Evolutionary conservation across 2,888 invertebrate genomes (phyloP).

Genomic region (Conops quadrifasciatus): DNA sequence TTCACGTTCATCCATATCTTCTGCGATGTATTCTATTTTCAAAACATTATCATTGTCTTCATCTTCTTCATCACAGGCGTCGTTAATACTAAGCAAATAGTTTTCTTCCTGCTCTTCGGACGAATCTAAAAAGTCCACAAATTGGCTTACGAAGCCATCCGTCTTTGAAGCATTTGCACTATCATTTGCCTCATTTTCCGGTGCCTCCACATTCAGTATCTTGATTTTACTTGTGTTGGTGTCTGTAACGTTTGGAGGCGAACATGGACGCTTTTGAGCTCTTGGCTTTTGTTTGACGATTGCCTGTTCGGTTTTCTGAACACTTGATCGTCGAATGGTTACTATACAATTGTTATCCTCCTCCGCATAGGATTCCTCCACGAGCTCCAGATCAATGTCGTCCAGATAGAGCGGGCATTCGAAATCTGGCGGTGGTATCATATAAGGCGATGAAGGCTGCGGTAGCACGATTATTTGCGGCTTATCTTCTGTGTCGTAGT

Average conservation of each 20-base stretch:
- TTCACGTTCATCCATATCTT: not conserved
- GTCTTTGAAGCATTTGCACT: not conserved
- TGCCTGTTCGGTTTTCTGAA: not conserved
- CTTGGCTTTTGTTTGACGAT: not conserved
- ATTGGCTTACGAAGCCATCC: constrained; percentile 5
- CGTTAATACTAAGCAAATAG: constrained; percentile 9
- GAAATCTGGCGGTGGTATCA: constrained; percentile 53
- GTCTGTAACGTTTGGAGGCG: not conserved
- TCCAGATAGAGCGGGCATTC: constrained; percentile 48
- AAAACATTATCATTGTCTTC: not conserved
- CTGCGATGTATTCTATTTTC: not conserved
- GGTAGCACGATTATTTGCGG: constrained; percentile 46
- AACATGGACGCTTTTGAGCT: not conserved
- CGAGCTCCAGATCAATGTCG: constrained; percentile 27
- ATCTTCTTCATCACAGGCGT: not conserved
- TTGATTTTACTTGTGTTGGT: constrained; percentile 4
- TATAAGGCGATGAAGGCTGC: constrained; percentile 46
- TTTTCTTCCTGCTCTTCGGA: constrained; percentile 14
- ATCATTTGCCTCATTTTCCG: constrained; percentile 1
- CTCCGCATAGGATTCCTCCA: constrained; percentile 5
- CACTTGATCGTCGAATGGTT: not conserved
- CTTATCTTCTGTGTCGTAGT: constrained; percentile 51
- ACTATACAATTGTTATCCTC: constrained; percentile 3
- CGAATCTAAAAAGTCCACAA: constrained; percentile 10
- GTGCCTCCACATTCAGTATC: constrained; percentile 21